Evolutionary conservation across 2,888 invertebrate genomes (phyloP).

Genomic region (Mesochorus sp.): DNA sequence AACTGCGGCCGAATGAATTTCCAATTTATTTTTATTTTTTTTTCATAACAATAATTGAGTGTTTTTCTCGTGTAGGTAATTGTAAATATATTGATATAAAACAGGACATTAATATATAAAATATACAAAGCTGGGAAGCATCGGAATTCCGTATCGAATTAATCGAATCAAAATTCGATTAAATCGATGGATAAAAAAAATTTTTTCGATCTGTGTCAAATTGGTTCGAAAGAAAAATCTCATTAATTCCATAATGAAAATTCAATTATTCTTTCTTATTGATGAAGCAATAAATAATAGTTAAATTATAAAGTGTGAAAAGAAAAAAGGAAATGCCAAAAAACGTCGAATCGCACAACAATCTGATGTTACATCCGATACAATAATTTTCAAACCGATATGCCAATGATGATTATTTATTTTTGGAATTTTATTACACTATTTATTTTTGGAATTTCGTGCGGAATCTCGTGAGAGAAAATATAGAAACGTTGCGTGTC

Average conservation of each 20-base stretch:
- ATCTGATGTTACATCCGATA: slow-evolving; percentile 39
- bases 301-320: not conserved
- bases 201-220: too few species aligned
- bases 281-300: not conserved
- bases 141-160: too few species aligned
- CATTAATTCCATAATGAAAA: too few species aligned
- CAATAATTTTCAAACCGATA: slow-evolving; percentile 30
- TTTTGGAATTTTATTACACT: not conserved
- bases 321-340: not conserved
- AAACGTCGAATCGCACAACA: slow-evolving; percentile 50
- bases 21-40: not conserved
- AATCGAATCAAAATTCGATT: too few species aligned
- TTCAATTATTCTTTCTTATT: too few species aligned
- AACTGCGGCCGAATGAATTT: too few species aligned
- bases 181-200: not conserved
- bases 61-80: slow-evolving; percentile 70
- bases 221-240: too few species aligned
- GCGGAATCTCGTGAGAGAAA: not conserved
- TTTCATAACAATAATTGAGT: slow-evolving; percentile 38
- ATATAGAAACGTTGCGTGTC: too few species aligned
- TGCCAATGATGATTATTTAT: slow-evolving; percentile 11
- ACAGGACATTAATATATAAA: slow-evolving; percentile 63
- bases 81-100: slow-evolving; percentile 72
- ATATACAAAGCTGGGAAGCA: too few species aligned
- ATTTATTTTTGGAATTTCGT: slow-evolving; percentile 1